phyloP scores from a whole-genome alignment of 2,797 vertebrate genomes.

The Peromyscus melanophrys region DNA sequence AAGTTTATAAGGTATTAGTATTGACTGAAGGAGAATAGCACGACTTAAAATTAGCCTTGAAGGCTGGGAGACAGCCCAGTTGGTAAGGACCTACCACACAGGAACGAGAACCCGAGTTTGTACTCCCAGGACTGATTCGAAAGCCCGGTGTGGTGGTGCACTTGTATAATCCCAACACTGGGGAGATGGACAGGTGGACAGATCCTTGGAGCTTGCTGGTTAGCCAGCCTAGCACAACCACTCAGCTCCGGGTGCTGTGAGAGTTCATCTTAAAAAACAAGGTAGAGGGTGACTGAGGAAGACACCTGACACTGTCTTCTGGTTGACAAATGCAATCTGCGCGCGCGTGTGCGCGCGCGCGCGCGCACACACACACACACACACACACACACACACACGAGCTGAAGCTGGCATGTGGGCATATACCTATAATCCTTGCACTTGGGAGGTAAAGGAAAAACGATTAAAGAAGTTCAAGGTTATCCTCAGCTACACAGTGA shows the following conservation, averaged over 20 bases:
- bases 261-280: background rate
- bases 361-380: background rate
- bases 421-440: no score
- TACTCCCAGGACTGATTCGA: background rate
- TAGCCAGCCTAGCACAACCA: background rate
- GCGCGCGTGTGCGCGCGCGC: fast-evolving
- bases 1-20: background rate
- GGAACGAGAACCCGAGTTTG: background rate
- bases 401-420: no score
- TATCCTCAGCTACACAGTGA: background rate
- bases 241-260: background rate
- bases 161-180: background rate
- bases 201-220: background rate
- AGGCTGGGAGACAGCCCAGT: background rate
- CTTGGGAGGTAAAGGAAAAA: background rate
- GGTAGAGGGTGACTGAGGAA: background rate
- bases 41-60: background rate
- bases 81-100: background rate
- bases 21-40: background rate
- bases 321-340: background rate
- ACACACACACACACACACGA: background rate
- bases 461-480: background rate
- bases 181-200: background rate
- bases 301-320: background rate
- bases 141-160: background rate